Conservation (phyloP, 2,888 invertebrate genomes). For the Hetaerina titia region DNA sequence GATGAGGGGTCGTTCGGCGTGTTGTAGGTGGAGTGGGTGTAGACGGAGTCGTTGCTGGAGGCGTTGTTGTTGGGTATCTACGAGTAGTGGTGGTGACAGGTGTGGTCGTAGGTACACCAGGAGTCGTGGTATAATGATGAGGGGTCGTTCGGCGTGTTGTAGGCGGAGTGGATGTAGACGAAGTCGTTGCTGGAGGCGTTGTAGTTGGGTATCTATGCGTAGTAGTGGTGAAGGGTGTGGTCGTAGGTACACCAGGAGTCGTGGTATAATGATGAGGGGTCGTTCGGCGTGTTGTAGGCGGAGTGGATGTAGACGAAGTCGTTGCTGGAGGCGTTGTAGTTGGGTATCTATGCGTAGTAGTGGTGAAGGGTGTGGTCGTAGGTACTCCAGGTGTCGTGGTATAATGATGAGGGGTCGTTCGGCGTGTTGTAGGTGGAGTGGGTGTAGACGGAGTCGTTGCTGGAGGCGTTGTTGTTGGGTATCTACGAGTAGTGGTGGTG, state of each 20-base stretch:
- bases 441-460: background rate
- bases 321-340: background rate
- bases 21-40: background rate
- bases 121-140: background rate
- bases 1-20: background rate
- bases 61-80: background rate
- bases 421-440: conserved; percentile 69
- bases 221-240: background rate
- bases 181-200: background rate
- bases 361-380: background rate
- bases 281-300: background rate
- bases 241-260: background rate
- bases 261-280: background rate
- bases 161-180: background rate
- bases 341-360: background rate
- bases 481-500: background rate
- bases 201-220: background rate
- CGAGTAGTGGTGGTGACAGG: background rate
- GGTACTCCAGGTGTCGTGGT: background rate
- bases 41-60: background rate
- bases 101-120: background rate
- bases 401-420: background rate
- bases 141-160: background rate
- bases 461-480: background rate
- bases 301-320: background rate